These are phyloP conservation scores for Lasioglossum albipes DNA, from an alignment of 1,140 invertebrate genomes.

Conservation along the genomic window DNA sequence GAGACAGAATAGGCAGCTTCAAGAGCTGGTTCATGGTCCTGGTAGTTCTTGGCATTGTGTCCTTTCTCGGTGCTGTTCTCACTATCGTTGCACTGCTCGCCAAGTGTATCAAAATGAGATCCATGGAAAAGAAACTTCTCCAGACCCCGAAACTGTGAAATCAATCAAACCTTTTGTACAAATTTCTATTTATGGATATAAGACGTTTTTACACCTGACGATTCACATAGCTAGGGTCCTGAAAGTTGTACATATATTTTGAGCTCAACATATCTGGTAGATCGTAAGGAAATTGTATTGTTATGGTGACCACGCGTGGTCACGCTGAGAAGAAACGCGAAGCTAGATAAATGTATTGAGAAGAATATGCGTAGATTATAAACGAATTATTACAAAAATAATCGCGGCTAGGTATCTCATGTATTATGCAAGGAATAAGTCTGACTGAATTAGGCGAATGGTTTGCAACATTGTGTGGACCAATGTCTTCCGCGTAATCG, in stretches of 20 bases:
- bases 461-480: background rate
- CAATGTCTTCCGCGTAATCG: background rate
- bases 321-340: background rate
- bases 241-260: constrained; percentile 13
- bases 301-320: background rate
- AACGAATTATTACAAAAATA: no score
- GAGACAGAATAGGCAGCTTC: constrained; percentile 72
- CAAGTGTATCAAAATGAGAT: constrained; percentile 70
- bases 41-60: constrained; percentile 72
- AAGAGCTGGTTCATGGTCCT: constrained; percentile 76
- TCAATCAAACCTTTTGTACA: background rate
- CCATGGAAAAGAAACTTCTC: constrained; percentile 70
- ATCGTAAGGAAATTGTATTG: background rate
- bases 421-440: background rate
- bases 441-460: background rate
- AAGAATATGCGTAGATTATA: background rate
- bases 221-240: background rate
- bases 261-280: constrained; percentile 21
- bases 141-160: constrained; percentile 69
- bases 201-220: constrained; percentile 7
- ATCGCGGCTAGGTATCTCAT: background rate
- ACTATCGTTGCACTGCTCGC: constrained; percentile 69
- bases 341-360: no score
- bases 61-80: constrained; percentile 70
- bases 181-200: constrained; percentile 78